Evolutionary conservation across 2,888 invertebrate species (phyloP).

Genomic region (Dryococelus australis): DNA sequence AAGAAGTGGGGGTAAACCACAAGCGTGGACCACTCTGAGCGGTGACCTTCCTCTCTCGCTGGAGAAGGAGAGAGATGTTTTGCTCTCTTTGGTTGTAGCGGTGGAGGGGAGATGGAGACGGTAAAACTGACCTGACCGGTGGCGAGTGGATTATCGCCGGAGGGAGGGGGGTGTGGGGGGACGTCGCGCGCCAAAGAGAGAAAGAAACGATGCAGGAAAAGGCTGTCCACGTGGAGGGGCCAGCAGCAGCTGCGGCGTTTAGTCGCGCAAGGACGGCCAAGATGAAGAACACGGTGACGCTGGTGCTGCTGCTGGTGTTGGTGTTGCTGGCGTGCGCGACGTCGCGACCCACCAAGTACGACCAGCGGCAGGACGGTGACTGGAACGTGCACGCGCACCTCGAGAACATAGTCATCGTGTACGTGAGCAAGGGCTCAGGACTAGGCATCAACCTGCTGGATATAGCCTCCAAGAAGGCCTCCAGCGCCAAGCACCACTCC

Average conservation of each 20-base stretch:
- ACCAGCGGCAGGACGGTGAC: slow-evolving; percentile 81
- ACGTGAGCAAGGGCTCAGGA: slow-evolving; percentile 64
- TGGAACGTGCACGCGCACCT: slow-evolving; percentile 76
- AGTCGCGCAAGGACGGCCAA: neutral
- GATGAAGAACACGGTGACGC: neutral
- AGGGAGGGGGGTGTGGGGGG: too few relatives aligned
- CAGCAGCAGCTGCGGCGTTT: neutral
- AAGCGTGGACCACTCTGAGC: too few relatives aligned
- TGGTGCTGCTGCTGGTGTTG: neutral
- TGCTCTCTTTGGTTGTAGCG: too few relatives aligned
- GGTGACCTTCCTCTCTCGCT: too few relatives aligned
- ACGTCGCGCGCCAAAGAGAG: too few relatives aligned
- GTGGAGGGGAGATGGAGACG: too few relatives aligned
- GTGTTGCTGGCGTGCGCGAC: slow-evolving; percentile 9
- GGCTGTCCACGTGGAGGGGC: neutral
- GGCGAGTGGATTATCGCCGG: too few relatives aligned
- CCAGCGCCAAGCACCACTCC: slow-evolving; percentile 62
- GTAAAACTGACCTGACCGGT: too few relatives aligned
- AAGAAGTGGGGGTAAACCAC: too few relatives aligned
- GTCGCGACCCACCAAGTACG: slow-evolving; percentile 60
- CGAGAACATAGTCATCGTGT: slow-evolving; percentile 74
- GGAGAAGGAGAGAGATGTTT: too few relatives aligned
- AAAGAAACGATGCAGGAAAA: too few relatives aligned
- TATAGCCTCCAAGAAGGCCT: slow-evolving; percentile 56
- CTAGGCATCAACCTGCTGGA: slow-evolving; percentile 55